These are phyloP conservation scores for Pelobates cultripes DNA, from an alignment of 2,797 vertebrate species.

Conservation along the genomic window DNA sequence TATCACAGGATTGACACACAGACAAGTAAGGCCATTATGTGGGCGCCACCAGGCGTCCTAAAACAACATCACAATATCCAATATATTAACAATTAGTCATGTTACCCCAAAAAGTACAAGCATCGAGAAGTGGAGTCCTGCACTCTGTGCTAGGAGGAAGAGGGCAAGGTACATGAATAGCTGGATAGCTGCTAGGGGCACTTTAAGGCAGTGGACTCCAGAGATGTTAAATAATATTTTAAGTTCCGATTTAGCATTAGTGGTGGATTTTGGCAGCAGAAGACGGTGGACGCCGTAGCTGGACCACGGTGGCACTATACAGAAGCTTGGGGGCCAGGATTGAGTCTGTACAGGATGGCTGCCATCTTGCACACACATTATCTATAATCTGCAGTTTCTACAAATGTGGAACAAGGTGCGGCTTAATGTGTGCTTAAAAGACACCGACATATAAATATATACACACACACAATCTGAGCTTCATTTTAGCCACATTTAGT, in stretches of 20 bases:
- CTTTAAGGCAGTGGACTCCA: slow-evolving; percentile 45
- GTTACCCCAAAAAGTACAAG: slow-evolving; percentile 61
- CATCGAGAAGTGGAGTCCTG: background rate
- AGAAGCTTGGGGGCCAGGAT: background rate
- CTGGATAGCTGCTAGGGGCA: background rate
- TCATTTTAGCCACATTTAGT: background rate
- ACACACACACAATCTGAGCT: slow-evolving; percentile 12
- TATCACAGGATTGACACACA: slow-evolving; percentile 71
- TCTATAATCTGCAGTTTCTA: background rate
- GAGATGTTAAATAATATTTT: background rate
- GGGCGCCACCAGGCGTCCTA: slow-evolving; percentile 62
- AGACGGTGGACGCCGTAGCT: background rate
- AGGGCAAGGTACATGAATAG: background rate
- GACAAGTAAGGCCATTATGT: slow-evolving; percentile 76
- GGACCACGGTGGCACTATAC: background rate
- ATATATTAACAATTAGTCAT: slow-evolving; percentile 57
- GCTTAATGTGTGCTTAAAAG: no score
- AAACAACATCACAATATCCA: slow-evolving; percentile 66
- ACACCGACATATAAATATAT: background rate
- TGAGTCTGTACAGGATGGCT: no score
- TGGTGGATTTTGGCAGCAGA: slow-evolving; percentile 29
- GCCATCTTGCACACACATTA: background rate
- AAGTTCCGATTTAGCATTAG: background rate
- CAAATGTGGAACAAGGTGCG: background rate
- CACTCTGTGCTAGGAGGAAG: background rate